These are phyloP conservation scores for Sylvia borin DNA, from an alignment of 2,797 vertebrate genomes.

Conservation along the genomic window DNA sequence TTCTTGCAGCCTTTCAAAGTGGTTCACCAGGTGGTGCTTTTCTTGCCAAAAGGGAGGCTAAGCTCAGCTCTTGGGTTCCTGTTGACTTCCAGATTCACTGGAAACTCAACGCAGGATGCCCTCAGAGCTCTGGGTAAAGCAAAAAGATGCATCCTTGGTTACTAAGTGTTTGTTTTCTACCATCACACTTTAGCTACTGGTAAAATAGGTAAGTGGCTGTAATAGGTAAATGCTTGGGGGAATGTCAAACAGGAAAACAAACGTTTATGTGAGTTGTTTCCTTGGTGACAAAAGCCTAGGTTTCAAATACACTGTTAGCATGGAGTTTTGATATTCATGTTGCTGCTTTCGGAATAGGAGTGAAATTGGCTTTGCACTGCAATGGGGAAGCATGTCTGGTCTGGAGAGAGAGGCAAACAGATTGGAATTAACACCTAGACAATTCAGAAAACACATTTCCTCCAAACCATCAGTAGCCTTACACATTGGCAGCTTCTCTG, in stretches of 20 bases:
- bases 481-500: background rate
- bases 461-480: background rate
- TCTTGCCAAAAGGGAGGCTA: conserved; percentile 3
- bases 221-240: background rate
- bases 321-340: background rate
- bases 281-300: background rate
- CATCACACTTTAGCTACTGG: background rate
- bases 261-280: background rate
- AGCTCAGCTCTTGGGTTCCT: background rate
- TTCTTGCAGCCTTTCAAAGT: background rate
- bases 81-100: conserved; percentile 1
- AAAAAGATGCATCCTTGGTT: background rate
- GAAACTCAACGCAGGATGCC: background rate
- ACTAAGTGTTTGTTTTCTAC: background rate
- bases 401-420: background rate
- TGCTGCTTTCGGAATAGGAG: background rate
- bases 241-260: background rate
- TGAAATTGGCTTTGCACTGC: background rate
- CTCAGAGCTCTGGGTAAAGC: background rate
- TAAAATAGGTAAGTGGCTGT: background rate
- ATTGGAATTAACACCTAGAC: background rate
- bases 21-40: background rate
- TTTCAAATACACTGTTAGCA: background rate
- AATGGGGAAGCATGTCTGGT: background rate
- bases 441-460: background rate